These are phyloP conservation scores for Protobothrops mucrosquamatus DNA, from an alignment of 2,113 vertebrate species.

Conservation along the genomic window DNA sequence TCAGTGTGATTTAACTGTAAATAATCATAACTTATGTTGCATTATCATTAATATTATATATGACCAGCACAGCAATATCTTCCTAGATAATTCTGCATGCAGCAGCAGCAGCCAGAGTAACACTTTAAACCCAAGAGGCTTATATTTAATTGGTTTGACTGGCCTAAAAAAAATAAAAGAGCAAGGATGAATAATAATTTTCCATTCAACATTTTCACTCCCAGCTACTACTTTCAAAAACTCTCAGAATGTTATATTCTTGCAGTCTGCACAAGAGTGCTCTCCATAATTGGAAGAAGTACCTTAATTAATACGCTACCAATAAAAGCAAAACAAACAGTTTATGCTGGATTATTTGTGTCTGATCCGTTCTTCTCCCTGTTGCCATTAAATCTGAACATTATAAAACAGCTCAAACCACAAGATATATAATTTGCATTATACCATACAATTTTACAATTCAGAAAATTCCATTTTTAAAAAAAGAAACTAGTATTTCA, in stretches of 20 bases:
- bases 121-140: not conserved
- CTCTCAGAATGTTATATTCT: not conserved
- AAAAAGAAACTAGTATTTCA: conserved; percentile 38
- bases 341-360: not conserved
- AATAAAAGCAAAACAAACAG: not conserved
- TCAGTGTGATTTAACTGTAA: not conserved
- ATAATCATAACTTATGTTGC: not conserved
- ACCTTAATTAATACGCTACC: not conserved
- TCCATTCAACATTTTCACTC: not conserved
- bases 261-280: not conserved
- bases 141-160: not conserved
- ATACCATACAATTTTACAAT: not conserved
- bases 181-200: not conserved
- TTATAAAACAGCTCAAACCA: not conserved
- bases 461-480: not conserved
- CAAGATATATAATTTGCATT: not conserved
- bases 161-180: not conserved
- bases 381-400: rapidly evolving
- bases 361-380: not conserved
- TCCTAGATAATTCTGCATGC: not conserved
- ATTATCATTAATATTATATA: not conserved
- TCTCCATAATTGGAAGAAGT: not conserved
- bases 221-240: not conserved
- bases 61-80: not conserved
- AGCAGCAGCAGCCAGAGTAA: not conserved